Percentiles rank a stretch among this genome's conserved stretches.
These are phyloP conservation scores for Archegozetes longisetosus DNA, from an alignment of 1,140 invertebrate species.

Conservation along the genomic window DNA sequence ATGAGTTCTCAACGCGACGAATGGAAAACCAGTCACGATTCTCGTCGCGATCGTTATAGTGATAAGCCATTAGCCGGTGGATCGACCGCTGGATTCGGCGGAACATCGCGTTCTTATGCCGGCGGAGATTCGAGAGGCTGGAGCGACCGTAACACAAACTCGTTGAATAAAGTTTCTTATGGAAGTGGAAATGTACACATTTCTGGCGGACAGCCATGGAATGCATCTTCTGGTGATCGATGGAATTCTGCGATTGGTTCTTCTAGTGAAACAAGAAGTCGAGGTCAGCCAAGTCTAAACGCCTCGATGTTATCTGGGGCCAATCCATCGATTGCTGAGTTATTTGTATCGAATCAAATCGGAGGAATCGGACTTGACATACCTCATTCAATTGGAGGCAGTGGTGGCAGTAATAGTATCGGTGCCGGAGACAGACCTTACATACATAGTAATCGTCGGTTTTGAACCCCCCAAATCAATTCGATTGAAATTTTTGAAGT, in stretches of 20 bases:
- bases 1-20: conserved; percentile 1
- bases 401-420: not conserved
- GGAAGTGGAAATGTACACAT: not conserved
- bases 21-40: conserved; percentile 3
- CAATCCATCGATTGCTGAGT: not conserved
- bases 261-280: not conserved
- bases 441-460: not conserved
- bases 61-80: not conserved
- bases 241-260: not conserved
- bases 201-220: not conserved
- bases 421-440: not conserved
- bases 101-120: not conserved
- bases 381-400: not conserved
- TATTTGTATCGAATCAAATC: not conserved
- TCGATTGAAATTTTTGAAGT: no score
- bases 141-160: no score
- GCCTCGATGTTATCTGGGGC: not conserved
- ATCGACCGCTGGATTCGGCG: not conserved
- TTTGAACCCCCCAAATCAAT: not conserved
- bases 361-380: not conserved
- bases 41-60: not conserved
- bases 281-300: not conserved
- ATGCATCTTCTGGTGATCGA: not conserved
- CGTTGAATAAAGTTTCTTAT: not conserved
- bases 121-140: not conserved